phyloP scores from a whole-genome alignment of 2,113 vertebrate genomes.

The Origma solitaria region DNA sequence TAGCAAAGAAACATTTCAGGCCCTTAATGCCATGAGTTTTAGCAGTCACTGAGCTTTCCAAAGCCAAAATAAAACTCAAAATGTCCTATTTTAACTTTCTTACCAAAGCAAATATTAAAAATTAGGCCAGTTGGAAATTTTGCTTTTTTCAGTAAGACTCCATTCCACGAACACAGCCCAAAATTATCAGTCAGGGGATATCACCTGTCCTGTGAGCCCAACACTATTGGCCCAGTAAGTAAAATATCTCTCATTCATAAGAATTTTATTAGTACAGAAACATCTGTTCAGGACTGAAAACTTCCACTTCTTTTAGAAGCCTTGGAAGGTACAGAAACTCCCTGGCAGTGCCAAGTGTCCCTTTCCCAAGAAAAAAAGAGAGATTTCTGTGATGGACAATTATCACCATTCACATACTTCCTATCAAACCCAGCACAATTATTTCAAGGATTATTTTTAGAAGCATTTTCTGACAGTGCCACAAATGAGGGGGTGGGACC shows the following conservation, averaged over 20 bases:
- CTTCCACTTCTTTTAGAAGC: neutral
- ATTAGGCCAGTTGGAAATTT: neutral
- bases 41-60: neutral
- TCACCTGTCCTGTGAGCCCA: neutral
- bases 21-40: neutral
- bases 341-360: accelerated
- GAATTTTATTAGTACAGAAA: neutral
- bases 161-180: neutral
- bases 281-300: neutral
- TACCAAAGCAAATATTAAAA: neutral
- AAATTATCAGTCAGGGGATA: neutral
- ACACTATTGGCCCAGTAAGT: neutral
- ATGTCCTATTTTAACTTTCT: neutral
- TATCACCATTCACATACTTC: neutral
- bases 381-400: accelerated
- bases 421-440: neutral
- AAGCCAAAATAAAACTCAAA: neutral
- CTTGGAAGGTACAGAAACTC: neutral
- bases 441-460: neutral
- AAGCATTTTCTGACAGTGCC: neutral
- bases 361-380: neutral
- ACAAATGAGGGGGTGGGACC: neutral
- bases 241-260: neutral
- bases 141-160: neutral
- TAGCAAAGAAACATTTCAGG: neutral